These are phyloP conservation scores for Oscheius sp. DNA, from an alignment of 2,888 invertebrate genomes.

Conservation along the genomic window DNA sequence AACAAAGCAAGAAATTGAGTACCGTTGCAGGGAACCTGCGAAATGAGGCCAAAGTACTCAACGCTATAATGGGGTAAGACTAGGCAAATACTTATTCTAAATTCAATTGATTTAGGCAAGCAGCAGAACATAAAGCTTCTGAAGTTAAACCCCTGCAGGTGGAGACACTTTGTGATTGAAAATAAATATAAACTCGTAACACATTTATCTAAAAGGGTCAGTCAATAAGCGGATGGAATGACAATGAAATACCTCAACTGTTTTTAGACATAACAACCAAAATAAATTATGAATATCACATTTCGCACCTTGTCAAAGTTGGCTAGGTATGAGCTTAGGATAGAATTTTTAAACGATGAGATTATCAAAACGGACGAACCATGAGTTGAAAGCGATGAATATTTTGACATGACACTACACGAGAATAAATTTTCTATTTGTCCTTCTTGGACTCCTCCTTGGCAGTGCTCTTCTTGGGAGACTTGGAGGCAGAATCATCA, in stretches of 20 bases:
- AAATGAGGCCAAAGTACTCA: constrained; percentile 2
- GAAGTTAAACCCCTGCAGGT: not conserved
- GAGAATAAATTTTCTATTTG: not conserved
- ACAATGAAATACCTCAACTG: not conserved
- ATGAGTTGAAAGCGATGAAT: not conserved
- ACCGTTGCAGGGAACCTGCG: constrained; percentile 13
- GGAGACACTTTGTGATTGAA: not conserved
- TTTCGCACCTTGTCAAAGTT: not conserved
- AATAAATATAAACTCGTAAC: constrained; percentile 3
- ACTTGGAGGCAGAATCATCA: not conserved
- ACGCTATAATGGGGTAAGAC: constrained; percentile 9
- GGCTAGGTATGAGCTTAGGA: constrained; percentile 2
- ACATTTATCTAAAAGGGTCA: constrained; percentile 1
- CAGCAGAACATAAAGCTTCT: not conserved
- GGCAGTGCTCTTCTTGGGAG: not conserved
- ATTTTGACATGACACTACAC: not conserved
- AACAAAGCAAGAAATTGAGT: constrained; percentile 38
- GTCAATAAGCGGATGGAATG: constrained; percentile 11
- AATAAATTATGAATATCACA: constrained; percentile 17
- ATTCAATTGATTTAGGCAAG: not conserved
- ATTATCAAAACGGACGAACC: not conserved
- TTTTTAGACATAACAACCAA: not conserved
- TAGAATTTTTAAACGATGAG: not conserved
- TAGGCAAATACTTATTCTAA: not conserved
- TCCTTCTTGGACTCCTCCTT: constrained; percentile 28